phyloP scores from a whole-genome alignment of 2,797 vertebrate genomes.

The Synanceia verrucosa region DNA sequence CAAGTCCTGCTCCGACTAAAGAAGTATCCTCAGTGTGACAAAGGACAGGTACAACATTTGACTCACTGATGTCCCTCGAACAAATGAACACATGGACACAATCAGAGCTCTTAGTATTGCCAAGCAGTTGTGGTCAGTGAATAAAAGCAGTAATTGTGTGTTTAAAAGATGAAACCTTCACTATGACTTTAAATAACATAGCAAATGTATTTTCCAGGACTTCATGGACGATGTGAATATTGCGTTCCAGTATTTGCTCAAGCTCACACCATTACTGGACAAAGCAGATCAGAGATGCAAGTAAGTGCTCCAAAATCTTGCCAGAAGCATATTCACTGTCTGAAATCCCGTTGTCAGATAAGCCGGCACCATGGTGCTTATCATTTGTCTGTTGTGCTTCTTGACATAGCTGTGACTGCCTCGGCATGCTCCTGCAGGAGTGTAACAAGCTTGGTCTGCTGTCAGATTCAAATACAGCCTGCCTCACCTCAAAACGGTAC shows the following conservation, averaged over 20 bases:
- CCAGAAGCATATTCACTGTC: no score
- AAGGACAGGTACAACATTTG: conserved; percentile 80
- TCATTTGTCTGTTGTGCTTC: neutral
- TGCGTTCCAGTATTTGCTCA: conserved; percentile 94
- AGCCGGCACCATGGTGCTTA: neutral
- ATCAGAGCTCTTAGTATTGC: neutral
- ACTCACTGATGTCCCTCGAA: neutral
- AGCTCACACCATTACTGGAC: conserved; percentile 94
- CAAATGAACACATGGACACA: neutral
- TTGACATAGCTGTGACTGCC: conserved; percentile 90
- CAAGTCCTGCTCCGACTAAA: conserved; percentile 95
- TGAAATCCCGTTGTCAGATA: neutral
- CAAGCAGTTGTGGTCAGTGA: neutral
- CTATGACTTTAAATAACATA: neutral
- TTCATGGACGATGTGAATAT: conserved; percentile 94
- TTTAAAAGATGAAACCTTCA: neutral
- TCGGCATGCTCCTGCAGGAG: conserved; percentile 92
- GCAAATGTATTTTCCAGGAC: conserved; percentile 80
- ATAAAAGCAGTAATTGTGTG: neutral
- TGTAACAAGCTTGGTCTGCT: conserved; percentile 95
- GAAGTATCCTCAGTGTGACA: conserved; percentile 93
- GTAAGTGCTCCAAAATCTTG: conserved; percentile 74
- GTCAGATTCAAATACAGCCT: conserved; percentile 86
- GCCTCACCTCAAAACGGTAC: conserved; percentile 91
- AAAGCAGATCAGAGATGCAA: conserved; percentile 99